phyloP scores from a whole-genome alignment of 37 sponge, comb jelly and placozoan genomes.

The Halisarca cf. caerulea region DNA sequence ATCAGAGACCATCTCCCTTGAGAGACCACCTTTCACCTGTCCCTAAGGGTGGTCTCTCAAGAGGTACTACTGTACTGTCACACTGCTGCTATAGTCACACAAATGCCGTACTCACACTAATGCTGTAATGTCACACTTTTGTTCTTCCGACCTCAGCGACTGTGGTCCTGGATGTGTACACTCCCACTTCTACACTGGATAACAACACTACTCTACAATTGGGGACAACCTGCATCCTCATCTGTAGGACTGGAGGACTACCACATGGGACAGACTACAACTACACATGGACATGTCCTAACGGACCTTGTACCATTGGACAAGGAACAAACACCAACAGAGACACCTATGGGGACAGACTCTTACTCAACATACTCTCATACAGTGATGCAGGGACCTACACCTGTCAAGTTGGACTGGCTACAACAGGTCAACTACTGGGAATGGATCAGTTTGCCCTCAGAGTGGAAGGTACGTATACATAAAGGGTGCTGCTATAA shows the following conservation, averaged over 20 bases:
- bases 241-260: constrained; percentile 14
- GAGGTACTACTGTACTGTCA: no score
- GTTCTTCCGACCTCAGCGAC: not conserved
- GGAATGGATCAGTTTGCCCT: no score
- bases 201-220: constrained; percentile 5
- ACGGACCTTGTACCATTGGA: constrained; percentile 21
- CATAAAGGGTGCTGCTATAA: no score
- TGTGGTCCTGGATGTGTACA: constrained; percentile 9
- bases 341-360: constrained; percentile 19
- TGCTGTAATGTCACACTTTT: no score
- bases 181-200: not conserved
- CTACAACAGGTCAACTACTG: no score
- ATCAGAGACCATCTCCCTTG: no score
- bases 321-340: constrained; percentile 21
- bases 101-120: no score
- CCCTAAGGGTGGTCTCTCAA: no score
- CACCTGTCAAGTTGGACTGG: constrained; percentile 13
- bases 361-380: constrained; percentile 10
- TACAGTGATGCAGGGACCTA: constrained; percentile 16
- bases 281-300: constrained; percentile 32
- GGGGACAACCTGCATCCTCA: constrained; percentile 17
- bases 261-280: constrained; percentile 8
- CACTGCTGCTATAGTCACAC: no score
- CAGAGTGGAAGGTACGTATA: no score
- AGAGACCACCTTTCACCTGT: no score